Conservation (phyloP, 2,888 invertebrate genomes). For the Calliscelio sp. region DNA sequence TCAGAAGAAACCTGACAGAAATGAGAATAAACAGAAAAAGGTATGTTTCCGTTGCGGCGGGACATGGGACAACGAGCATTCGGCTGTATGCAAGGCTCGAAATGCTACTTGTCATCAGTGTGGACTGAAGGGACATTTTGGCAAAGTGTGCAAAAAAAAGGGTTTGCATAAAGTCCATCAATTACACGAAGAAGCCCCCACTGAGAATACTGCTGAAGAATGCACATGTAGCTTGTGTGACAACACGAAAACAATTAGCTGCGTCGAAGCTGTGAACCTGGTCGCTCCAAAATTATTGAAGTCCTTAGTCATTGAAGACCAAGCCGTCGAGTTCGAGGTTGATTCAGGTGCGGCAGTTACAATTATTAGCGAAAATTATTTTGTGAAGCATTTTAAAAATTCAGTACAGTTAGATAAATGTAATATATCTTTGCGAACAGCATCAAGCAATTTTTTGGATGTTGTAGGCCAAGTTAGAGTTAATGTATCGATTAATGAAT, state of each 20-base stretch:
- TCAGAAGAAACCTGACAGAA: background rate
- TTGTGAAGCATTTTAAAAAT: constrained; percentile 25
- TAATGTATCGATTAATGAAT: constrained; percentile 13
- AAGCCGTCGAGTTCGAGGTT: constrained; percentile 41
- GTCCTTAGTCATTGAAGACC: constrained; percentile 22
- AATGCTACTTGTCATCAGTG: constrained; percentile 25
- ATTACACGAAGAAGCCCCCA: constrained; percentile 1
- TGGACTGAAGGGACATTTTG: constrained; percentile 43
- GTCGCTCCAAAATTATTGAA: constrained; percentile 30
- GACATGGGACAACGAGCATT: constrained; percentile 4
- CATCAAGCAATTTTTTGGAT: constrained; percentile 31
- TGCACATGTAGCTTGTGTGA: constrained; percentile 47
- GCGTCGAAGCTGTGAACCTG: constrained; percentile 24
- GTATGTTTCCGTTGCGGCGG: constrained; percentile 16
- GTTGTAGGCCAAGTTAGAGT: constrained; percentile 17
- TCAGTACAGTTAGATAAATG: constrained; percentile 17
- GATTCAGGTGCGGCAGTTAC: constrained; percentile 51
- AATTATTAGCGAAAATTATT: constrained; percentile 30
- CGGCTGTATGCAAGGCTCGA: constrained; percentile 20
- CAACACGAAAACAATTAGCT: constrained; percentile 10
- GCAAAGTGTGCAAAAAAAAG: constrained; percentile 41
- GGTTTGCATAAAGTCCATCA: constrained; percentile 14
- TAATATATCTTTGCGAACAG: constrained; percentile 25
- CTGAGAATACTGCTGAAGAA: background rate
- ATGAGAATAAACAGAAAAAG: background rate